Conservation (phyloP, 2,888 invertebrate species). For the Eupithecia centaureata region DNA sequence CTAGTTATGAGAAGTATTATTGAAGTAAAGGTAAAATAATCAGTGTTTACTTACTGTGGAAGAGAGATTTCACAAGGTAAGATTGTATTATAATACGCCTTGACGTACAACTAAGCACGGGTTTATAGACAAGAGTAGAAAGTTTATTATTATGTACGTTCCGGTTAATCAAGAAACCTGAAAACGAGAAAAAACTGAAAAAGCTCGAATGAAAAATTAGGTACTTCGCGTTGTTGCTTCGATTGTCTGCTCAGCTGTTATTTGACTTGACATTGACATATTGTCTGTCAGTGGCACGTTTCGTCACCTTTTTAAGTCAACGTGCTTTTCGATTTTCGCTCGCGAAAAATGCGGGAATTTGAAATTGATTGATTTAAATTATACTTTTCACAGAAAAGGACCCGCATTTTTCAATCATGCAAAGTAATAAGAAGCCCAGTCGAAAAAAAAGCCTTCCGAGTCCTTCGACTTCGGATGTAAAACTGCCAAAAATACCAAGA, state of each 20-base stretch:
- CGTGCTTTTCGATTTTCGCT: conserved; percentile 1
- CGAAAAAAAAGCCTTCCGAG: conserved; percentile 73
- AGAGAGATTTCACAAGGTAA: neutral
- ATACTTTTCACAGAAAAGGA: neutral
- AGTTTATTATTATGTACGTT: neutral
- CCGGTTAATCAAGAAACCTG: neutral
- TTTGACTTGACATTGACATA: neutral
- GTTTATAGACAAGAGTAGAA: neutral
- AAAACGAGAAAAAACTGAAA: neutral
- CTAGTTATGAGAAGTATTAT: conserved; percentile 5
- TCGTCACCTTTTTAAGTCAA: neutral
- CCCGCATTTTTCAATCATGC: neutral
- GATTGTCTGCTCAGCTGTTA: neutral
- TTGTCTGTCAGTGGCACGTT: neutral
- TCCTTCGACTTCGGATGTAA: conserved; percentile 75
- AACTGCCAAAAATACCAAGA: conserved; percentile 82
- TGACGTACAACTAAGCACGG: neutral
- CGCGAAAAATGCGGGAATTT: neutral
- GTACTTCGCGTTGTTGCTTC: too few relatives aligned
- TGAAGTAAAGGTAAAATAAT: neutral
- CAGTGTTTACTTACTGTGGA: conserved; percentile 9
- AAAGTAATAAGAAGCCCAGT: conserved; percentile 49
- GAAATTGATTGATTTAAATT: neutral
- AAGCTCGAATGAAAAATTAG: too few relatives aligned
- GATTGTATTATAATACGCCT: neutral